phyloP scores from a whole-genome alignment of 2,888 invertebrate species.

The Cantharis rufa region DNA sequence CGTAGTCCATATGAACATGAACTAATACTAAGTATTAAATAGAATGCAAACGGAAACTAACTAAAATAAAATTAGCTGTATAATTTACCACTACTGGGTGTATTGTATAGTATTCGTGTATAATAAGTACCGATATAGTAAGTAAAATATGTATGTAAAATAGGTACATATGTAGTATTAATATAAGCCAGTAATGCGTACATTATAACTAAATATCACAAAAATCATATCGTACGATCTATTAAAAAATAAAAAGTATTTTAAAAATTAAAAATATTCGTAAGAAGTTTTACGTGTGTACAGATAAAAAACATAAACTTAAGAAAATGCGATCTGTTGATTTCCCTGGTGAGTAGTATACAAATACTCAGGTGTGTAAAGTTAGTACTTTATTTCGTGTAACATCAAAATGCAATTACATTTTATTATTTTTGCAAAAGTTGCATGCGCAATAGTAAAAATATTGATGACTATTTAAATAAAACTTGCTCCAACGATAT shows the following conservation, averaged over 20 bases:
- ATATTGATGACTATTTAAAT: not conserved
- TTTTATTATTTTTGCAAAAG: conserved; percentile 22
- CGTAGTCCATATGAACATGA: too few species aligned
- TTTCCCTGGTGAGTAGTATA: conserved; percentile 41
- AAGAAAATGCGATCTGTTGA: conserved; percentile 39
- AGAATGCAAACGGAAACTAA: too few species aligned
- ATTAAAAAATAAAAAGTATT: not conserved
- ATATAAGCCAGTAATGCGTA: too few species aligned
- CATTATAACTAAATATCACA: too few species aligned
- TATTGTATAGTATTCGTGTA: too few species aligned
- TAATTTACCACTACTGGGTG: too few species aligned
- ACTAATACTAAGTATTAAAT: too few species aligned
- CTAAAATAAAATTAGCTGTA: too few species aligned
- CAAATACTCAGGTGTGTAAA: conserved; percentile 28
- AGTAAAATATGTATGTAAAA: too few species aligned
- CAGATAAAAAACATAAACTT: conserved; percentile 11
- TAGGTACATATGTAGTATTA: too few species aligned
- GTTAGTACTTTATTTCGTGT: conserved; percentile 23
- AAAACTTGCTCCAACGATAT: not conserved
- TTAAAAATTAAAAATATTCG: not conserved
- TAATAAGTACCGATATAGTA: too few species aligned
- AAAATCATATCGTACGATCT: not conserved
- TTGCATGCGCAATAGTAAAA: conserved; percentile 1
- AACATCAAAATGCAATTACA: conserved; percentile 36
- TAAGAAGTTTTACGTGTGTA: not conserved